phyloP scores from a whole-genome alignment of 1,140 invertebrate species.

The Eriosoma lanigerum region DNA sequence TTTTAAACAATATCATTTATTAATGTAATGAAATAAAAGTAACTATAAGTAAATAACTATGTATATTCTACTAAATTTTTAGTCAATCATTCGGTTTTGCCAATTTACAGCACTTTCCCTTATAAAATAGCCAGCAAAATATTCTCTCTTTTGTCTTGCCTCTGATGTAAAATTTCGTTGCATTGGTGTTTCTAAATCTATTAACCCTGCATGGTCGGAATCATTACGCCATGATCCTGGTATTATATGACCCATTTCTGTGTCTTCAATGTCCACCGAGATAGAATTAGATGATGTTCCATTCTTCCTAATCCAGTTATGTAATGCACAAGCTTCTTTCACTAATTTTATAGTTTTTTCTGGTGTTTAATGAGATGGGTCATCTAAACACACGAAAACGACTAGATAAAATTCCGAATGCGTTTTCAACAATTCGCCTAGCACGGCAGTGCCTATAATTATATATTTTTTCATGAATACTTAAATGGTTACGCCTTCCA shows the following conservation, averaged over 20 bases:
- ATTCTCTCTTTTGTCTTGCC: not conserved
- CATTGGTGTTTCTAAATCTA: not conserved
- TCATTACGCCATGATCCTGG: not conserved
- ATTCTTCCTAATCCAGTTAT: conserved; percentile 15
- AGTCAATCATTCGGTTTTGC: not conserved
- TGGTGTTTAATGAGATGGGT: not conserved
- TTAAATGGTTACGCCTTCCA: conserved; percentile 7
- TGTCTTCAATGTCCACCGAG: not conserved
- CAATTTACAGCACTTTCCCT: not conserved
- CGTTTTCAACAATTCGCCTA: conserved; percentile 53
- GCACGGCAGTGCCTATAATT: conserved; percentile 57
- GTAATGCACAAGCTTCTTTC: conserved; percentile 17
- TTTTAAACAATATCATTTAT: conserved; percentile 4
- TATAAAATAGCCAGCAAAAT: not conserved
- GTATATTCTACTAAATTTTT: not conserved
- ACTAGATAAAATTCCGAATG: not conserved
- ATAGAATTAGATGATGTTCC: not conserved
- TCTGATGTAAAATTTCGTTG: not conserved
- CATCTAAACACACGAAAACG: conserved; percentile 1
- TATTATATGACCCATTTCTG: not conserved
- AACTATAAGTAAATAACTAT: too few species aligned
- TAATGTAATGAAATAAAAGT: not conserved
- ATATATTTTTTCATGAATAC: conserved; percentile 55
- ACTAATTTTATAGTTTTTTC: not conserved
- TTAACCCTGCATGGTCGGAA: not conserved